Base-by-base conservation (phyloP, 1,140 invertebrate genomes). In the Pogonognathellus flavescens region DNA sequence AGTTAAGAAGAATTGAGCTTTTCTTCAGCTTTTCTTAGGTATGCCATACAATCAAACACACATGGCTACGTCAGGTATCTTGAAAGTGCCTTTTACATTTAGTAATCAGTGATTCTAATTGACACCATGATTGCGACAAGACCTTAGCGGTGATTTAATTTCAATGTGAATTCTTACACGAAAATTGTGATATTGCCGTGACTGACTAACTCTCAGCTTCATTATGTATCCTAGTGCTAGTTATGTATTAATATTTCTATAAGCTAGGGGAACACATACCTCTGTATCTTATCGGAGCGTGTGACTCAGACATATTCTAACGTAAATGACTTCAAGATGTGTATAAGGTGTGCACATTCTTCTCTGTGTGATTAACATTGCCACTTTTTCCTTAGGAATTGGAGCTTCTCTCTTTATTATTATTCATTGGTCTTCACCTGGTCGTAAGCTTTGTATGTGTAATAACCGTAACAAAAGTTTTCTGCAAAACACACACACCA, bases 121-220 rank as follows among this genome's bases (percentile, higher is more conserved):
- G 41, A 76, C 41, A 50, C 70, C 31, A 31, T 50, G 70, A 76
- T 76, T 76, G 41, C 70, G 6, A 41, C 31, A 76, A 76, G 70
- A 76, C 70, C 70, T 76, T 76, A 49, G 70, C 41, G 70, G 70
- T 76, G 70, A 76, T 76, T 76, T 76, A 76, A 76, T 76, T 76
- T 76, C 70, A 76, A 76, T 76, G 70, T 76, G 70, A 76, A 76
- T 76, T 76, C 31, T 31, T 50, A 76, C 70, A 50, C 41, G 70
- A 50, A 41, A 76, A 76, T 31, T n/a, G n/a, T 76, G 16, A 41
- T 50, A 76, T 76, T 50, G 70, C 70, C 70, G 70, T 76, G 70
- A 76, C 70, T 76, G 70, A 50, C n/a, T 76, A 18, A 9, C 70
- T 49, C 16, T 76, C 70, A 76, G 70, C n/a, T 50, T 66, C 62